Evolutionary conservation across 2,113 vertebrate genomes (phyloP), one percentile per base, ranked within the genome.

Genomic region (Coreoperca whiteheadi): DNA sequence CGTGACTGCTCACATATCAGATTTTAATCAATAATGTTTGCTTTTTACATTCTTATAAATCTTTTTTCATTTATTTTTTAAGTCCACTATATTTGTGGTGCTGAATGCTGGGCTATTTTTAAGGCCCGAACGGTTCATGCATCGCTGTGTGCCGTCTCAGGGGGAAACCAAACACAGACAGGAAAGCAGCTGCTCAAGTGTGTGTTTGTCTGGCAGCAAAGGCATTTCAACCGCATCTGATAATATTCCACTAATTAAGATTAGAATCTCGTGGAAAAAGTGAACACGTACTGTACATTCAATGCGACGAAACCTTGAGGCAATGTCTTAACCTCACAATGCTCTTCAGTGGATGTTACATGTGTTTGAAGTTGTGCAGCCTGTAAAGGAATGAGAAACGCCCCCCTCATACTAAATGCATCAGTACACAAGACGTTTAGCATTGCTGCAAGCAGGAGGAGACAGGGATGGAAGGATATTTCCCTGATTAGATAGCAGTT

Each of bases 181-280:
- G 81, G 66, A 70, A 69, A 70, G 51, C 68, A 81, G 56, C 79
- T 87, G 70, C 63, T 81, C 6, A 28, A 41, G 20, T 65, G 28
- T 39, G 67, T 74, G 46, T 56, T 76, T 86, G 28, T 84, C 60
- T 51, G 54, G 74, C 48, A 76, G 57, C 74, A 53, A 74, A 79
- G 37, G 12, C 46, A 41, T 73, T 69, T 28, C 41, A 30, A 30
- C n/a, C 65, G 16, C 61, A 78, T 78, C 57, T 64, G 61, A 82
- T 66, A 50, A 39, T 56, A 57, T 46, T 51, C 53, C 12, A 37
- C 74, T 88, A 85, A 86, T 88, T 86, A 83, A 71, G 66, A 64
- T 68, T 53, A 50, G 51, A 56, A 84, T 64, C 34, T 28, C 9
- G 46, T 50, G 48, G 9, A 6, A 25, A 25, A 41, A 56, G 57